phyloP scores from a whole-genome alignment of 2,888 invertebrate genomes.

The Unio delphinus region DNA sequence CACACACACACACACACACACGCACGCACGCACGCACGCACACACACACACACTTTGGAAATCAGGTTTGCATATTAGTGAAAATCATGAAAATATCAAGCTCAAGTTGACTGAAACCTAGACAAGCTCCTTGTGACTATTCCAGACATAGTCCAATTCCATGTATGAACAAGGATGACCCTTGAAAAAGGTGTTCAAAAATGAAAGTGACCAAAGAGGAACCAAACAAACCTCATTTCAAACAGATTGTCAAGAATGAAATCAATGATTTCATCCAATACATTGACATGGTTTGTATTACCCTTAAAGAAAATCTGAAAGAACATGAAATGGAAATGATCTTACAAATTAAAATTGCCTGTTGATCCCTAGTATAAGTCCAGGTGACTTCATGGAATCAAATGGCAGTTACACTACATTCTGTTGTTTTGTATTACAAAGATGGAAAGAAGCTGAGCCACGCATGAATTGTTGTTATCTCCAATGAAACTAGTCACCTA shows the following conservation, averaged over 20 bases:
- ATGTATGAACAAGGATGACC: conserved; percentile 22
- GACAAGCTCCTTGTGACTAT: conserved; percentile 7
- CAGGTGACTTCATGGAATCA: conserved; percentile 29
- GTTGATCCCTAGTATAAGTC: too few relatives aligned
- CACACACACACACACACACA: neutral
- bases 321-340: conserved; percentile 19
- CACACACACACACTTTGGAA: conserved; percentile 12
- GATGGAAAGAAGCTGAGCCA: conserved; percentile 7
- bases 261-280: conserved; percentile 26
- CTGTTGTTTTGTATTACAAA: conserved; percentile 28
- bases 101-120: conserved; percentile 2
- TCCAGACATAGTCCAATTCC: conserved; percentile 5
- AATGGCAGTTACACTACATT: conserved; percentile 29
- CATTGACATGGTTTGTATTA: conserved; percentile 12
- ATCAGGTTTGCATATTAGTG: conserved; percentile 2
- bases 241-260: conserved; percentile 14
- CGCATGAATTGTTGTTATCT: conserved; percentile 11
- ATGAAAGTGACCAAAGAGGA: conserved; percentile 12
- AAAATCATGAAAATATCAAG: conserved; percentile 15
- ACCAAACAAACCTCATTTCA: conserved; percentile 7
- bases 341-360: conserved; percentile 33
- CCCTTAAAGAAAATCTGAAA: conserved; percentile 18
- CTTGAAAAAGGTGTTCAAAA: conserved; percentile 12
- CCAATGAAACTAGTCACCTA: conserved; percentile 14
- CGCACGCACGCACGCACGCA: conserved; percentile 1